phyloP scores from a whole-genome alignment of 2,797 vertebrate genomes.

The Uromys caudimaculatus region DNA sequence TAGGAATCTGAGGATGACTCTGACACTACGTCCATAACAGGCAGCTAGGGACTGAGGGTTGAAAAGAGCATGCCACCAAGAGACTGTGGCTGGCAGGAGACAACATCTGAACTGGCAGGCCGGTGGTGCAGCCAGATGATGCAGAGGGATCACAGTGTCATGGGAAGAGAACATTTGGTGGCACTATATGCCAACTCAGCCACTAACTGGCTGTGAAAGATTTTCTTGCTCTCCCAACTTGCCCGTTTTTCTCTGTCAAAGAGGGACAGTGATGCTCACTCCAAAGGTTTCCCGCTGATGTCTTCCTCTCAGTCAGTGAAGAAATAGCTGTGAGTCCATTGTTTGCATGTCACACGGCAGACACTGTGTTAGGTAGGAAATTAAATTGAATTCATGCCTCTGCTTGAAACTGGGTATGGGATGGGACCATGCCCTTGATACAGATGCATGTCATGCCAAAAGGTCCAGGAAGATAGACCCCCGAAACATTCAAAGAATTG shows the following conservation, averaged over 20 bases:
- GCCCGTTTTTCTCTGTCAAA: not conserved
- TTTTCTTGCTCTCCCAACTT: not conserved
- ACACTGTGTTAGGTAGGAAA: not conserved
- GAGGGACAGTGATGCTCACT: not conserved
- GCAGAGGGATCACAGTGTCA: not conserved
- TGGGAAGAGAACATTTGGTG: not conserved
- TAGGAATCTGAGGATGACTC: not conserved
- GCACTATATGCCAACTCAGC: not conserved
- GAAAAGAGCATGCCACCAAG: not conserved
- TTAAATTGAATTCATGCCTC: not conserved
- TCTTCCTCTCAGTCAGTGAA: not conserved
- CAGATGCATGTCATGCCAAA: rapidly evolving
- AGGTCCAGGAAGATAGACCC: not conserved
- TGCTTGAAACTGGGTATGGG: not conserved
- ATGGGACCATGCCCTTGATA: not conserved
- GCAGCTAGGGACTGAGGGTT: not conserved
- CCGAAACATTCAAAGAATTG: conserved; percentile 52
- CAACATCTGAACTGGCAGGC: not conserved
- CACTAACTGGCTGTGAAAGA: not conserved
- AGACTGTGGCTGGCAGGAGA: not conserved
- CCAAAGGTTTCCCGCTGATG: not conserved
- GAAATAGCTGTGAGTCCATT: not conserved
- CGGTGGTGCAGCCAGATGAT: too few species aligned
- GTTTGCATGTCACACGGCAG: not conserved
- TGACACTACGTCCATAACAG: not conserved